Base-by-base conservation (phyloP, 2,888 invertebrate species). In the Philereme transversata region DNA sequence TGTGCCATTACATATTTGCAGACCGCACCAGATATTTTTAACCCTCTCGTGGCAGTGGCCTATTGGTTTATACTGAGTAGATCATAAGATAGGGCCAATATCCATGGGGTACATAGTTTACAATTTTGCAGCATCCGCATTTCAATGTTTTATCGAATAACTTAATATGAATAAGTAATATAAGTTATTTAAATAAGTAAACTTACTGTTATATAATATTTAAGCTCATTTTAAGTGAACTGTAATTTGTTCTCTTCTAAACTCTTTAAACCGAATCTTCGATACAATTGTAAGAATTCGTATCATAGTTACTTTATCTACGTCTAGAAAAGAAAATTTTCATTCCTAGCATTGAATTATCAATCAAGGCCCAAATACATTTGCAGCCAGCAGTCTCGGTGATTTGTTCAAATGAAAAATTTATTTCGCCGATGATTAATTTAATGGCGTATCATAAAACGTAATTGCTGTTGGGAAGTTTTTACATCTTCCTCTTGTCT, bases 351-450 rank as follows among this genome's bases (percentile, higher is more conserved):
- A 61, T 75, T 67, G 55, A 77, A 76, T 76, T 83, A 90, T 91
- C 86, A 84, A 88, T 88, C 88, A 88, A 83, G 80, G 76, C 76
- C 78, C 78, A 82, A 86, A 88, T 84, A 85, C 86, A 87, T 88
- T 87, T 83, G 84, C 83, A 84, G 74, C 80, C 76, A 84, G 43
- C 49, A 35, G 55, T 50, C 86, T 83, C 83, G 79, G 84, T 82
- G 87, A 92, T 92, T 91, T 88, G 90, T 90, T 84, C 87, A 85
- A 90, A 90, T 90, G 92, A 90, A 90, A 91, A 90, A 92, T 92
- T 90, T 89, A 90, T 91, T 90, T 90, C 81, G 87, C 86, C 86
- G 84, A 90, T 90, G 91, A 92, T 92, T 92, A 90, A 90, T 91
- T 84, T 90, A 90, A 92, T 90, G 86, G 82, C 75, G 74, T 73